Percentiles rank a stretch among this genome's conserved stretches.
These are phyloP conservation scores for Cecropterus lyciades DNA, from an alignment of 1,140 invertebrate species.

Conservation along the genomic window DNA sequence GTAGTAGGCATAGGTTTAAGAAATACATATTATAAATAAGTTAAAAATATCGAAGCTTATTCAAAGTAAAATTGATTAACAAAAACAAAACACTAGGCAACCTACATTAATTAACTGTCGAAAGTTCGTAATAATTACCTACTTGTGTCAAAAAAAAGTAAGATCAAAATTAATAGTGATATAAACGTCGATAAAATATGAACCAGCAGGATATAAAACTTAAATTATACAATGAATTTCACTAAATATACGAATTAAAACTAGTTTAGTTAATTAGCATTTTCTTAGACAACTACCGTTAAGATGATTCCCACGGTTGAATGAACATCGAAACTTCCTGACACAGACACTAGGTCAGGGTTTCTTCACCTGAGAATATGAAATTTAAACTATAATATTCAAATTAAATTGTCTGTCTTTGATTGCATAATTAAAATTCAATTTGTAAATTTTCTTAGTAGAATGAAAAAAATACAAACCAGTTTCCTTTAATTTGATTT, in stretches of 20 bases:
- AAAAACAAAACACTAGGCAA: not conserved
- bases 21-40: too few relatives aligned
- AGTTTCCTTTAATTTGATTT: too few relatives aligned
- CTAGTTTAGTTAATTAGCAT: constrained; percentile 51
- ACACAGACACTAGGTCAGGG: constrained; percentile 6
- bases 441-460: too few relatives aligned
- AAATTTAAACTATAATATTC: not conserved
- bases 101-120: constrained; percentile 10
- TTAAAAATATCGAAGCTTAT: too few relatives aligned
- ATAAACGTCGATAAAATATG: constrained; percentile 16
- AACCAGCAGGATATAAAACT: constrained; percentile 10
- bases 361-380: constrained; percentile 29
- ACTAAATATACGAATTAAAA: constrained; percentile 41
- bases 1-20: too few relatives aligned
- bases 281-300: constrained; percentile 41
- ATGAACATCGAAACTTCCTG: constrained; percentile 26
- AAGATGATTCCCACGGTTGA: constrained; percentile 49
- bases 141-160: constrained; percentile 15
- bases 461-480: too few relatives aligned
- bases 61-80: too few relatives aligned
- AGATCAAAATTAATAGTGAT: constrained; percentile 3
- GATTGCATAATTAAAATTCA: too few relatives aligned
- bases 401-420: too few relatives aligned
- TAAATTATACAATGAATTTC: constrained; percentile 43
- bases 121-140: constrained; percentile 14